These are phyloP conservation scores for Tipula lateralis DNA, from an alignment of 2,888 invertebrate genomes.

Conservation along the genomic window DNA sequence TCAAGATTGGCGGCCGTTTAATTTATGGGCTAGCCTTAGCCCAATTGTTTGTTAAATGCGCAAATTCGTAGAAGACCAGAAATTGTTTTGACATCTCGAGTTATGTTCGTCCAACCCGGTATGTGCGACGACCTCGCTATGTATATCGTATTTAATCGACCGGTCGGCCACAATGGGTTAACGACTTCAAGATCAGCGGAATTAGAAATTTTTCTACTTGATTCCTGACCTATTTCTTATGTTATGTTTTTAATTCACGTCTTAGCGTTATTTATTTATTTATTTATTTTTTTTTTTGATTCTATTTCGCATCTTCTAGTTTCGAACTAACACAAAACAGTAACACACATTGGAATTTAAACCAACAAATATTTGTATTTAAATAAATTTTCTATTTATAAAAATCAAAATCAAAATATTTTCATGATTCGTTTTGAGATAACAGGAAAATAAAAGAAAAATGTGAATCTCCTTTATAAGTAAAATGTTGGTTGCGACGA, in stretches of 20 bases:
- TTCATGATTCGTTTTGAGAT: neutral
- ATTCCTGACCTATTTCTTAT: neutral
- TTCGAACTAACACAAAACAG: neutral
- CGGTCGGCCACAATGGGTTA: neutral
- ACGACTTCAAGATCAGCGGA: neutral
- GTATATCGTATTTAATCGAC: no score
- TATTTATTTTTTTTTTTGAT: neutral
- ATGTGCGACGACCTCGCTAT: no score
- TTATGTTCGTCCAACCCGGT: no score
- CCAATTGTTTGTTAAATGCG: neutral
- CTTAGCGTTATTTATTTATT: neutral
- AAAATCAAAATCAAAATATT: neutral
- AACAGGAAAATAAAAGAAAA: neutral
- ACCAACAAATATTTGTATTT: neutral
- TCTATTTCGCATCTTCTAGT: neutral
- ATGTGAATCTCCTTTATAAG: neutral
- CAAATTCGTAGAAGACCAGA: neutral
- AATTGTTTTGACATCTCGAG: neutral
- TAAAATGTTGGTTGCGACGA: neutral
- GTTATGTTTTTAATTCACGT: neutral
- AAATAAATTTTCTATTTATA: neutral
- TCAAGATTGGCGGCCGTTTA: neutral
- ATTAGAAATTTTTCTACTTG: neutral
- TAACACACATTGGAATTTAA: neutral
- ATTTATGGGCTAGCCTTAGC: no score